These are phyloP conservation scores for Romanogobio albipinnatus DNA, from an alignment of 2,113 vertebrate species.

Conservation along the genomic window DNA sequence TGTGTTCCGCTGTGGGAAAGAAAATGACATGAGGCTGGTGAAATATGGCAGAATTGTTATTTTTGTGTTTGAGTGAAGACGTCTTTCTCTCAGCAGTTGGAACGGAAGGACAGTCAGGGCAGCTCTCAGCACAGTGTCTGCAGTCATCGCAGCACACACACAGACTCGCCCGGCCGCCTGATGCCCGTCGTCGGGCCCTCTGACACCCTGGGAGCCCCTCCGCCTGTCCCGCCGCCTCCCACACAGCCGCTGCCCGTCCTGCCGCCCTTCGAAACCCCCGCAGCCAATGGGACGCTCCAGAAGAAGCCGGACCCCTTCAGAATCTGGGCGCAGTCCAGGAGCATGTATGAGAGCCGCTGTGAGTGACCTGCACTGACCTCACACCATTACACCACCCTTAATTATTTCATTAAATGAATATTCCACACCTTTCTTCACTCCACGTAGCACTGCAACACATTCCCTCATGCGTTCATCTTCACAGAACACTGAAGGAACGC, in stretches of 20 bases:
- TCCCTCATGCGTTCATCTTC: not conserved
- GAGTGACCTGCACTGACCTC: constrained; percentile 66
- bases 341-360: constrained; percentile 99
- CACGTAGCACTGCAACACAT: not conserved
- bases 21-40: too few relatives aligned
- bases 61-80: not conserved
- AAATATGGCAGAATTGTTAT: too few relatives aligned
- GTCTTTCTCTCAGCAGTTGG: constrained; percentile 86
- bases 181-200: constrained; percentile 80
- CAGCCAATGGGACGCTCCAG: constrained; percentile 84
- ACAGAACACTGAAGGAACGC: not conserved
- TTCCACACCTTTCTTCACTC: not conserved
- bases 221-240: constrained; percentile 65
- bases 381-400: too few relatives aligned
- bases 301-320: constrained; percentile 99
- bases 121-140: constrained; percentile 97
- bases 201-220: constrained; percentile 66
- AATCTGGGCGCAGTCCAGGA: constrained; percentile 99
- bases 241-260: constrained; percentile 76
- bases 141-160: constrained; percentile 94
- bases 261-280: constrained; percentile 79
- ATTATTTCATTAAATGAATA: too few relatives aligned
- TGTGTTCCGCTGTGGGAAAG: too few relatives aligned
- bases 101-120: constrained; percentile 98
- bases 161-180: constrained; percentile 86